A percentile compares a stretch with the other conserved stretches of the same genome.
These are phyloP conservation scores for Pocillopora grandis DNA, from an alignment of 92 coral and sea anemone genomes.

Conservation along the genomic window DNA sequence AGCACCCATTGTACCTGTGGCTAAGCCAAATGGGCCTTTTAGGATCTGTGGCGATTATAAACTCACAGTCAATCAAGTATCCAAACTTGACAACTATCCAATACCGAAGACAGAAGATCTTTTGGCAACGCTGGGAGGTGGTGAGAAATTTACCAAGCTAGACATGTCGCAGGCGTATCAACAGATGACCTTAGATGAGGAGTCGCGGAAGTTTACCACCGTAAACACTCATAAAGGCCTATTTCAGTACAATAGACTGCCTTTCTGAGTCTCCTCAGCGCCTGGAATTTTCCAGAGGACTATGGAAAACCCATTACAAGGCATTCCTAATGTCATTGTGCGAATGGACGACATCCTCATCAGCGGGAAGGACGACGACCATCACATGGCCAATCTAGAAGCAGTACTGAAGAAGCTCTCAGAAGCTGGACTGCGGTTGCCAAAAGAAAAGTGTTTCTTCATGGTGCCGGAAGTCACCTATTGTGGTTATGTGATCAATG, in stretches of 20 bases:
- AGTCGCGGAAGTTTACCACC: slow-evolving; percentile 50
- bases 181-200: slow-evolving; percentile 49
- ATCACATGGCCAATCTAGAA: slow-evolving; percentile 40
- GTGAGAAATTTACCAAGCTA: slow-evolving; percentile 49
- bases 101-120: slow-evolving; percentile 61
- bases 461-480: slow-evolving; percentile 56
- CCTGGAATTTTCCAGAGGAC: slow-evolving; percentile 59
- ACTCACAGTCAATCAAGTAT: slow-evolving; percentile 53
- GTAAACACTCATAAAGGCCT: slow-evolving; percentile 59
- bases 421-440: slow-evolving; percentile 39
- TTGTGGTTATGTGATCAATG: slow-evolving; percentile 57
- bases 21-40: slow-evolving; percentile 21
- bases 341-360: slow-evolving; percentile 52
- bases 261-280: slow-evolving; percentile 33
- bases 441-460: slow-evolving; percentile 48
- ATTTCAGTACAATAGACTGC: slow-evolving; percentile 42
- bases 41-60: slow-evolving; percentile 67
- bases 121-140: slow-evolving; percentile 51
- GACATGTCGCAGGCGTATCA: slow-evolving; percentile 66
- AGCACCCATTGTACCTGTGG: slow-evolving; percentile 56
- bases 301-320: slow-evolving; percentile 62
- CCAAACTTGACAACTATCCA: slow-evolving; percentile 68
- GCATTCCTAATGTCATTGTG: slow-evolving; percentile 54
- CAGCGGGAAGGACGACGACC: slow-evolving; percentile 41
- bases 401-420: slow-evolving; percentile 44